phyloP scores from a whole-genome alignment of 1,140 invertebrate genomes.

The Pemphigus obesinymphae region DNA sequence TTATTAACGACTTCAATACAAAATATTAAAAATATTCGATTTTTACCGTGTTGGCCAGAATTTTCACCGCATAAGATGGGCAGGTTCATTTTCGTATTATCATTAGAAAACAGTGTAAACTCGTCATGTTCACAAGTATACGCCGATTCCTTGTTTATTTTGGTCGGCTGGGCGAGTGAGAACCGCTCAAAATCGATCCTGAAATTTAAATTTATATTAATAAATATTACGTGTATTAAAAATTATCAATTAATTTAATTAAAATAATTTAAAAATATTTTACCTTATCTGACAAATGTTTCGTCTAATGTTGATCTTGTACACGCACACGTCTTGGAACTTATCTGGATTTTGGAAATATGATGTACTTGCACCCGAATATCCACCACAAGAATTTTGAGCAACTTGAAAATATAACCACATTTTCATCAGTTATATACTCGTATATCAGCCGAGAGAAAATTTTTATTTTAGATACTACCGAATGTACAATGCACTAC shows the following conservation, averaged over 20 bases:
- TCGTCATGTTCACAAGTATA: constrained; percentile 26
- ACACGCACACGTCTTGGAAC: constrained; percentile 5
- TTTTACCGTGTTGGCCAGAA: constrained; percentile 29
- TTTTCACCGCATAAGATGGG: constrained; percentile 28
- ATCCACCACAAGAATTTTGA: not conserved
- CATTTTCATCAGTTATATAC: too few relatives aligned
- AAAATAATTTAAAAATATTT: too few relatives aligned
- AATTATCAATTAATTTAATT: too few relatives aligned
- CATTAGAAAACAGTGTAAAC: not conserved
- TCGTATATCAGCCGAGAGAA: too few relatives aligned
- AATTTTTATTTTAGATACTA: too few relatives aligned
- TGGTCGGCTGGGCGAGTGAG: constrained; percentile 21
- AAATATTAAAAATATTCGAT: not conserved
- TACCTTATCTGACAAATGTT: constrained; percentile 28
- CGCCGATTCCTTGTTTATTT: not conserved
- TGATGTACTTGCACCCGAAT: not conserved
- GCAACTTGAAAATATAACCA: not conserved
- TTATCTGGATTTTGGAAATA: constrained; percentile 11
- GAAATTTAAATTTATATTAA: not conserved
- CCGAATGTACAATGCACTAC: too few relatives aligned
- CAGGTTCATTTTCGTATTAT: not conserved
- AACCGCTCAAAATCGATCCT: constrained; percentile 35
- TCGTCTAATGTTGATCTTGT: not conserved
- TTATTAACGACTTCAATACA: not conserved
- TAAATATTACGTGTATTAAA: too few relatives aligned